Evolutionary conservation across 2,113 vertebrate species (phyloP).

Genomic region (Sciurus niger): DNA sequence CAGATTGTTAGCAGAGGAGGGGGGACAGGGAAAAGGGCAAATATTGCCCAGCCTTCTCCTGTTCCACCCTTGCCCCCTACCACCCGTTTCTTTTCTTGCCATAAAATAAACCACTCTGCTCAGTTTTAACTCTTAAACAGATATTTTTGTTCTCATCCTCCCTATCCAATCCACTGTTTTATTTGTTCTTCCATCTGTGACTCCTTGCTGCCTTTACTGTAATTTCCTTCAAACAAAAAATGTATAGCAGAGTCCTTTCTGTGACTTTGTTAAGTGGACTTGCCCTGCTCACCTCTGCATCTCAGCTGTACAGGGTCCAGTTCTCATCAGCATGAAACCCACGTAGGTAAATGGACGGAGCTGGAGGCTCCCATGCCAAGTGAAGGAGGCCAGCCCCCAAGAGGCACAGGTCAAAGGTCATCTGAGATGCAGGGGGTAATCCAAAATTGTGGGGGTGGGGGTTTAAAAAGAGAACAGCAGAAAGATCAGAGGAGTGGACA

Average conservation of each 20-base stretch:
- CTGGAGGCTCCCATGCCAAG: no score
- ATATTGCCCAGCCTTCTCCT: constrained; percentile 93
- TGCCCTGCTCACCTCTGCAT: constrained; percentile 89
- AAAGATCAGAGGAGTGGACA: no score
- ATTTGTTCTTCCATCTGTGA: constrained; percentile 90
- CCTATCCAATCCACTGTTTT: constrained; percentile 84
- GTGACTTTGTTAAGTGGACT: constrained; percentile 91
- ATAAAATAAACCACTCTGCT: constrained; percentile 94
- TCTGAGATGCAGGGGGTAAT: no score
- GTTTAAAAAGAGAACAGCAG: no score
- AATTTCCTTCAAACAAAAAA: constrained; percentile 91
- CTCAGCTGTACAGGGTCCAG: constrained; percentile 91
- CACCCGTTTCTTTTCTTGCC: constrained; percentile 89
- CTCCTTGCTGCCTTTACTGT: constrained; percentile 90
- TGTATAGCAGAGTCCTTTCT: constrained; percentile 94
- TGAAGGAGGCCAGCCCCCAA: no score
- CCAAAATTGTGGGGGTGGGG: no score
- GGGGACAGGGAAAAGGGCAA: constrained; percentile 99
- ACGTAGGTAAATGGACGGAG: neutral
- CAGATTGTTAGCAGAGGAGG: constrained; percentile 98
- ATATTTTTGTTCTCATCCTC: constrained; percentile 88
- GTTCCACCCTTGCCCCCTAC: constrained; percentile 85
- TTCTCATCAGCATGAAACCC: constrained; percentile 88
- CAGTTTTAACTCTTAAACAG: constrained; percentile 89
- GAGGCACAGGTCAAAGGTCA: no score